Percentiles rank a stretch among this genome's conserved stretches.
Evolutionary conservation across 2,113 vertebrate genomes (phyloP).

Genomic region (Rattus rattus): DNA sequence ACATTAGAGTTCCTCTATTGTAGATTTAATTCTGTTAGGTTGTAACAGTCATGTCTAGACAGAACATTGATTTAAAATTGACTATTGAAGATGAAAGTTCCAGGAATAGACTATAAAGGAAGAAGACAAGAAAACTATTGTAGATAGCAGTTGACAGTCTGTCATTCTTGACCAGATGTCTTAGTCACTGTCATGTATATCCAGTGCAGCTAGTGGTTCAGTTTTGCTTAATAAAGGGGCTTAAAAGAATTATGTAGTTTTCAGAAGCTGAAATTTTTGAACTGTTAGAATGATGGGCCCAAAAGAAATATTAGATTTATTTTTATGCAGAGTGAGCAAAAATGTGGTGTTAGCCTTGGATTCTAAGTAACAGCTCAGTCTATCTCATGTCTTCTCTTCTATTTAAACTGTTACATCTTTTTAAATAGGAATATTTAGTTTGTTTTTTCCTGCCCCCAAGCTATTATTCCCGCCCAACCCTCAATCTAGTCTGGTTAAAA

Average conservation of each 20-base stretch:
- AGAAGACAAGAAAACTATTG: conserved; percentile 58
- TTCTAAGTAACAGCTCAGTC: background rate
- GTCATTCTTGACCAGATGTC: conserved; percentile 43
- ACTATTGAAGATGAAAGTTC: conserved; percentile 79
- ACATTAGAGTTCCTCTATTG: conserved; percentile 68
- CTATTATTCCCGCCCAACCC: background rate
- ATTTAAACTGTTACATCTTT: background rate
- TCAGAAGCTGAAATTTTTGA: conserved; percentile 39
- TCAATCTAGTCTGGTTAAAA: conserved; percentile 32
- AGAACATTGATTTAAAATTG: conserved; percentile 79
- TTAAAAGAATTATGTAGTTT: background rate
- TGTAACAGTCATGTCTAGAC: conserved; percentile 78
- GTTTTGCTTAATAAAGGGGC: conserved; percentile 54
- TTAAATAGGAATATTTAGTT: background rate
- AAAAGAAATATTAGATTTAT: background rate
- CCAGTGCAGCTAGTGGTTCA: background rate
- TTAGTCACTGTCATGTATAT: conserved; percentile 48
- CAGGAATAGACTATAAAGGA: conserved; percentile 70
- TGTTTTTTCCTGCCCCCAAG: background rate
- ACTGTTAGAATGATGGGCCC: background rate
- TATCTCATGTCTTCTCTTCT: conserved; percentile 4
- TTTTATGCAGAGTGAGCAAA: background rate
- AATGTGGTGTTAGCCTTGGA: background rate
- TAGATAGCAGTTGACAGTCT: conserved; percentile 39
- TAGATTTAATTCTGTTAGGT: conserved; percentile 75